A percentile compares a stretch with the other conserved stretches of the same genome.
These are phyloP conservation scores for Moxostoma hubbsi DNA, from an alignment of 2,797 vertebrate genomes.

Conservation along the genomic window DNA sequence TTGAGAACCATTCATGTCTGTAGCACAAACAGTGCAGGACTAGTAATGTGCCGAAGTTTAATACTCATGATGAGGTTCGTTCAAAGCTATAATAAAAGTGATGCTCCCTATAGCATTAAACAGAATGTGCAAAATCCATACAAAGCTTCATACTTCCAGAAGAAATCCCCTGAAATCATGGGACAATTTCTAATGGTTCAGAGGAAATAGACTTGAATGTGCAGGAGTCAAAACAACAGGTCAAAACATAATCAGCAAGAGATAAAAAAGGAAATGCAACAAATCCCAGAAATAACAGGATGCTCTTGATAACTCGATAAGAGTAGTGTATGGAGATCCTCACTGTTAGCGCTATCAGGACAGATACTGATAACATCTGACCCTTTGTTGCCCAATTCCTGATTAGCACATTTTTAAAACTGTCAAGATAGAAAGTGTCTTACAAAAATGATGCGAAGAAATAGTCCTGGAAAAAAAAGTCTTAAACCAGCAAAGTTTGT, in stretches of 20 bases:
- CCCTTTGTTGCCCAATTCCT: constrained; percentile 22
- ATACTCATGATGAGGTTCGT: too few relatives aligned
- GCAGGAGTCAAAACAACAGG: constrained; percentile 59
- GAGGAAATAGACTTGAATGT: constrained; percentile 65
- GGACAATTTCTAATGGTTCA: constrained; percentile 21
- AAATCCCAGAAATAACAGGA: constrained; percentile 67
- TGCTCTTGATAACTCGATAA: constrained; percentile 60
- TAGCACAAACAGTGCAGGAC: too few relatives aligned
- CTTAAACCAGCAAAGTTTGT: too few relatives aligned
- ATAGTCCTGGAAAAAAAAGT: background rate
- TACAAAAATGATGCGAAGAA: background rate
- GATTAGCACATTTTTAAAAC: constrained; percentile 14
- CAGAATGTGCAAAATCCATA: background rate
- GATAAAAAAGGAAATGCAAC: constrained; percentile 62
- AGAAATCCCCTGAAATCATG: constrained; percentile 25
- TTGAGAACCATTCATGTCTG: too few relatives aligned
- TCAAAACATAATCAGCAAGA: constrained; percentile 49
- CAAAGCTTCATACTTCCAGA: background rate
- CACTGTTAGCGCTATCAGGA: constrained; percentile 35
- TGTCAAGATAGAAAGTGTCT: background rate
- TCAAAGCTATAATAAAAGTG: too few relatives aligned
- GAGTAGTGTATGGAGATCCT: constrained; percentile 52
- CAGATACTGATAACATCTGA: constrained; percentile 45
- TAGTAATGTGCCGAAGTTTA: too few relatives aligned
- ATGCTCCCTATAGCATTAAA: too few relatives aligned